phyloP scores from a whole-genome alignment of 1,140 invertebrate species.

The Pantala flavescens region DNA sequence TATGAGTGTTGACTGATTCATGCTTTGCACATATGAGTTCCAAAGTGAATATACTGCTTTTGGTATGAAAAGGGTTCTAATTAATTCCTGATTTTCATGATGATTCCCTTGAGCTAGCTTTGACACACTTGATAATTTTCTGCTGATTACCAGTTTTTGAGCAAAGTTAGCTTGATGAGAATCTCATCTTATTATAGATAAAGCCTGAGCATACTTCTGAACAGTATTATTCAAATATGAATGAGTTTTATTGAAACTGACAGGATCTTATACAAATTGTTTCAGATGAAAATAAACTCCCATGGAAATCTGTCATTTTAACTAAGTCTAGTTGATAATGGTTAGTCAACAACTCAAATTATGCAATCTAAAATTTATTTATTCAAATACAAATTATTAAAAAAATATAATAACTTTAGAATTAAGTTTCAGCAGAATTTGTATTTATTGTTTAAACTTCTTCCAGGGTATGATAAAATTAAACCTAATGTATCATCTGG shows the following conservation, averaged over 20 bases:
- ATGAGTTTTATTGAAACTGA: not conserved
- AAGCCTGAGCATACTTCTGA: not conserved
- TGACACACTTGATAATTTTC: not conserved
- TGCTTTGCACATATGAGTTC: not conserved
- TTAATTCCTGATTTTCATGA: not conserved
- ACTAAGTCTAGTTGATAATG: too few relatives aligned
- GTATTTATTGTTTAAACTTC: not conserved
- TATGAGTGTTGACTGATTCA: not conserved
- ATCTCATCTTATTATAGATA: not conserved
- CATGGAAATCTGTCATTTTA: not conserved
- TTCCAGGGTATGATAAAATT: not conserved
- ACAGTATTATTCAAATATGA: not conserved
- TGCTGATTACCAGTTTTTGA: not conserved
- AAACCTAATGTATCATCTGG: not conserved
- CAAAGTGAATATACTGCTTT: not conserved
- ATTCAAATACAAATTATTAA: not conserved
- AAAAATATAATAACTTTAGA: not conserved
- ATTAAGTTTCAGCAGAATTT: not conserved
- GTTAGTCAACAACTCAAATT: not conserved
- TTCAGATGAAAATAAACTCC: not conserved
- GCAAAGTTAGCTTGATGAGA: not conserved
- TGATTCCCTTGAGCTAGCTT: conserved; percentile 4
- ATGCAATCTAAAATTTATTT: not conserved
- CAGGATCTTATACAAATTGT: not conserved
- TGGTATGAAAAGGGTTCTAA: not conserved